These are phyloP conservation scores for Galemys pyrenaicus DNA, from an alignment of 2,113 vertebrate species.

Conservation along the genomic window DNA sequence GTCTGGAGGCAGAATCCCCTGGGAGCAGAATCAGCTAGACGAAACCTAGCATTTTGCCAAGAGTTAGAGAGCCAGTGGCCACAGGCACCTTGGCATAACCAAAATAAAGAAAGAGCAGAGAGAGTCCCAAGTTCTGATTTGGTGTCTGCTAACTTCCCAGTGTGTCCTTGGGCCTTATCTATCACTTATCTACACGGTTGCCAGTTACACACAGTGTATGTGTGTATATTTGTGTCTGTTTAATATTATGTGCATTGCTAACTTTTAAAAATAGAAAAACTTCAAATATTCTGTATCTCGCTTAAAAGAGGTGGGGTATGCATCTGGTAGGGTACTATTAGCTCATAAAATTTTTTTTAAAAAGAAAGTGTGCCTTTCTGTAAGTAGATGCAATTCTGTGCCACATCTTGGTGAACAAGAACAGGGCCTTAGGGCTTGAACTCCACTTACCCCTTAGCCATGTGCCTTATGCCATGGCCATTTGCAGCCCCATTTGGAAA, in stretches of 20 bases:
- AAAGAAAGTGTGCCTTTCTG: background rate
- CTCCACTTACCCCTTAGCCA: background rate
- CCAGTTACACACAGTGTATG: background rate
- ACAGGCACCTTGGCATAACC: background rate
- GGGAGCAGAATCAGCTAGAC: constrained; percentile 18
- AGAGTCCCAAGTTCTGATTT: background rate
- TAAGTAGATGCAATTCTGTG: background rate
- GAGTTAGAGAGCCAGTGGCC: background rate
- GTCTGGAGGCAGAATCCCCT: background rate
- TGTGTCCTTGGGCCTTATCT: background rate
- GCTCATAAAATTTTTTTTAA: background rate
- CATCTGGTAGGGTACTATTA: background rate
- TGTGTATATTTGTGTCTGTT: background rate
- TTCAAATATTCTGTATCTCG: background rate
- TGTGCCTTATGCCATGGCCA: background rate
- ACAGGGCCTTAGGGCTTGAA: background rate
- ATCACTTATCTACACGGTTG: background rate
- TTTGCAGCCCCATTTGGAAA: background rate
- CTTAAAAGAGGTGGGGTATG: background rate
- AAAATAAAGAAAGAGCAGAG: background rate
- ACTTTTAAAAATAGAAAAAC: constrained; percentile 21
- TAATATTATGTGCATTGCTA: background rate
- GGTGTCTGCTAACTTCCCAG: background rate
- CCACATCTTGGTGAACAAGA: background rate
- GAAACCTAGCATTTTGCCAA: constrained; percentile 21